Evolutionary conservation across 2,888 invertebrate species (phyloP), one percentile per base, ranked within the genome.

Genomic region (Villa cingulata): DNA sequence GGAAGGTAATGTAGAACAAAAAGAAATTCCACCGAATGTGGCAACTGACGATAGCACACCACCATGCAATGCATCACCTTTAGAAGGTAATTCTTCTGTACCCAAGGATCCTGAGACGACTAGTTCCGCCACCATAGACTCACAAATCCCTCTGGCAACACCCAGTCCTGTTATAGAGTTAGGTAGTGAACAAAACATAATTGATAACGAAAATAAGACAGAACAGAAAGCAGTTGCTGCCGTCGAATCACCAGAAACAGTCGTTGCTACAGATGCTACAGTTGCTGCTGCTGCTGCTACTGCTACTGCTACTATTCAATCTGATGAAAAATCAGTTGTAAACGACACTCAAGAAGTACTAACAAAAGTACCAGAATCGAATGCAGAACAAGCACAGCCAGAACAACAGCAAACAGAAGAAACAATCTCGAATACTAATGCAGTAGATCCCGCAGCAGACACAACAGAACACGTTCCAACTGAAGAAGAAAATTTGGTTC

Each of bases 31-130:
- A 34, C n/a, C 40, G 7, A 2, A 17, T 34, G 6, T 20, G 37
- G 29, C 38, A 40, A 29, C 39, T 19, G 29, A 32, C 9, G 7
- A 23, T 7, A 7, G 4, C 4, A 4, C 45, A n/a, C 37, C 38
- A 41, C 39, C 43, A 42, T 48, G 41, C 43, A 39, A 45, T 45
- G 46, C 46, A 48, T 44, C 50, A 43, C 48, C 43, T 44, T 48
- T 48, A 23, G 46, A 41, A 37, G 51, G 38, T n/a, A 48, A 45
- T 20, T 36, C 29, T 41, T 36, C 34, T 39, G 32, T 15, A 48
- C 43, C 50, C 46, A 41, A 41, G 37, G 48, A 34, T 46, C 50
- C 50, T 46, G 50, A 50, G 43, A 37, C 37, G 39, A 43, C 39
- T 23, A 29, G 29, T 29, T 29, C 29, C 29, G 29, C 29, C 12